Evolutionary conservation across 2,888 invertebrate genomes (phyloP), one percentile per base, ranked within the genome.

Genomic region (Lasioglossum villosulum): DNA sequence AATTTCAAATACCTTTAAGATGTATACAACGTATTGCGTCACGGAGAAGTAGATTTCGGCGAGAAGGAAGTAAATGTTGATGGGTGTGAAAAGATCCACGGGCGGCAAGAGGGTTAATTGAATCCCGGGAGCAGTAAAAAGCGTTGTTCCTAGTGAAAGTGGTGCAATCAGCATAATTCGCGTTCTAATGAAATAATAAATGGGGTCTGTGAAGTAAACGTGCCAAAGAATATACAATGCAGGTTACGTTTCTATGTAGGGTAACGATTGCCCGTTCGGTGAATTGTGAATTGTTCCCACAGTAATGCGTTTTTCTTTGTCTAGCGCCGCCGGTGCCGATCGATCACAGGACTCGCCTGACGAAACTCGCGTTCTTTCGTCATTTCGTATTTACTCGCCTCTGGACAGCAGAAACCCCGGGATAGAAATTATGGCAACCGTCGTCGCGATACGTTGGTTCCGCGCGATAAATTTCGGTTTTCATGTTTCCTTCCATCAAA

Each of bases 301-400:
- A 88, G 75, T 52, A 82, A 82, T 78, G 89, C 83, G 82, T 75
- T 87, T 88, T 84, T 86, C 87, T 82, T 70, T 77, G 79, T 63
- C 78, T 34, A 81, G 79, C 76, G 82, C 80, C 76, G 82, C 42
- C 66, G 81, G 78, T 77, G 75, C 75, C 86, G 80, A 90, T 87
- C 85, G 84, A 89, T 86, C 89, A 87, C 80, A 74, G 79, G 78
- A 77, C 84, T 70, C 39, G 81, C 75, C 89, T 90, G 89, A 88
- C 88, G 90, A 89, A 90, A 89, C 90, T 81, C 86, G 80, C 78
- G 83, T 75, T 72, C 77, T 90, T 90, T 90, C 90, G 87, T 59
- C 90, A 90, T 79, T 86, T 83, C 83, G 85, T 83, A 56, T 85
- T 82, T 80, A n/a, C 81, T 76, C 77, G 83, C 85, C 86, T 78